Evolutionary conservation across 2,113 vertebrate species (phyloP).

Genomic region (Myrmophylax atrothorax): DNA sequence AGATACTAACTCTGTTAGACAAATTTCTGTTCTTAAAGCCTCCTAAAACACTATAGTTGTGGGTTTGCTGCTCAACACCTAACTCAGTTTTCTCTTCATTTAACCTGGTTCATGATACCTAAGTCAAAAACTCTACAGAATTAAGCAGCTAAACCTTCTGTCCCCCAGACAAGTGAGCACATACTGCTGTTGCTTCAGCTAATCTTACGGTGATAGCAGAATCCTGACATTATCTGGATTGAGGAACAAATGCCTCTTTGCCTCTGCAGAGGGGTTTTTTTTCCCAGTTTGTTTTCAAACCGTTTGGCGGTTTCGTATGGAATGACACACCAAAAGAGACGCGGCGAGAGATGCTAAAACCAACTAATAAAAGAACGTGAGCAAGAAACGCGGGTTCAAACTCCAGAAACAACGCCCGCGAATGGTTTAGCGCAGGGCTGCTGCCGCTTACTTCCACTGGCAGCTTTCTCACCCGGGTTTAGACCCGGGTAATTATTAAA

Average conservation of each 20-base stretch:
- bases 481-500: fast-evolving
- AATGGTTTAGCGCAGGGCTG: neutral
- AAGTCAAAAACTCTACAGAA: neutral
- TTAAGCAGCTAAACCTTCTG: neutral
- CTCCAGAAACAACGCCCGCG: too few species aligned
- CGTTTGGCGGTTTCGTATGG: fast-evolving
- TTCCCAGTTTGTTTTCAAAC: neutral
- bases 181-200: neutral
- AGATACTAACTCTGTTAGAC: too few species aligned
- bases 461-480: fast-evolving
- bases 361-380: fast-evolving
- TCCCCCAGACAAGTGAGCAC: fast-evolving
- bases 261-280: neutral
- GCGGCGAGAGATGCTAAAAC: fast-evolving
- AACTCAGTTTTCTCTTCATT: neutral
- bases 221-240: too few species aligned
- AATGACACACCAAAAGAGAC: neutral
- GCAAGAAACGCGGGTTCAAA: fast-evolving
- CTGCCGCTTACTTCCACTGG: fast-evolving
- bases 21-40: neutral
- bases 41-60: neutral
- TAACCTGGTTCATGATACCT: neutral
- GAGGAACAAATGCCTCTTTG: neutral
- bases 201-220: fast-evolving
- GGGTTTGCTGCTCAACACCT: neutral